Evolutionary conservation across 1,140 invertebrate species (phyloP).

Genomic region (Ylistrum balloti): DNA sequence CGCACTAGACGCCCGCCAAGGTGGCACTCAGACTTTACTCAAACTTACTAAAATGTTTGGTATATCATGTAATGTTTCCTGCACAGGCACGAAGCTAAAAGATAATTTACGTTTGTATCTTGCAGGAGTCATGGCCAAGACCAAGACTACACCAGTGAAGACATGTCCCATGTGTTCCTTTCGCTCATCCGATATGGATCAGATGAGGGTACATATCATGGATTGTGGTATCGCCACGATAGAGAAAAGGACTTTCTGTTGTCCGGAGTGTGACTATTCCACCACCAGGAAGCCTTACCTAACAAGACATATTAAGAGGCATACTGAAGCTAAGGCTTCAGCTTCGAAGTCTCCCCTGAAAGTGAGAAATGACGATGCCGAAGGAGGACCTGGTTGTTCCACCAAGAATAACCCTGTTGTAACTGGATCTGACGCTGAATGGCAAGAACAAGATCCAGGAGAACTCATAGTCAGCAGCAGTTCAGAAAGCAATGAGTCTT

Average conservation of each 20-base stretch:
- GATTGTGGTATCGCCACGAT: not conserved
- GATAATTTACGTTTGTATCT: not conserved
- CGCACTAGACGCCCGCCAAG: no score
- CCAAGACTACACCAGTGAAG: not conserved
- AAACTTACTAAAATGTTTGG: no score
- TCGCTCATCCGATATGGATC: not conserved
- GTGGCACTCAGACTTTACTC: no score
- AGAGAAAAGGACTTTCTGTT: not conserved
- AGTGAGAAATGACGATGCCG: not conserved
- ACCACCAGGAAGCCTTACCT: not conserved
- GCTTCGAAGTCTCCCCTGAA: not conserved
- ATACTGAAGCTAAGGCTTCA: not conserved
- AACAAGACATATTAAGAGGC: not conserved
- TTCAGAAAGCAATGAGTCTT: no score
- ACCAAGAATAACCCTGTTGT: not conserved
- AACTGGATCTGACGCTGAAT: no score
- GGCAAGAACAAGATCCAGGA: no score
- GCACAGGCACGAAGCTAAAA: no score
- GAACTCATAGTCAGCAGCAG: no score
- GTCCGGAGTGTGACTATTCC: not conserved
- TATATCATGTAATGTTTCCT: no score
- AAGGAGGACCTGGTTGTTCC: not conserved
- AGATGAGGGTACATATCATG: not conserved
- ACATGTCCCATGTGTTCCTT: not conserved
- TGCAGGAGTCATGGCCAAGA: not conserved